phyloP scores from a whole-genome alignment of 2,888 invertebrate genomes.

The Drosophila birchii region DNA sequence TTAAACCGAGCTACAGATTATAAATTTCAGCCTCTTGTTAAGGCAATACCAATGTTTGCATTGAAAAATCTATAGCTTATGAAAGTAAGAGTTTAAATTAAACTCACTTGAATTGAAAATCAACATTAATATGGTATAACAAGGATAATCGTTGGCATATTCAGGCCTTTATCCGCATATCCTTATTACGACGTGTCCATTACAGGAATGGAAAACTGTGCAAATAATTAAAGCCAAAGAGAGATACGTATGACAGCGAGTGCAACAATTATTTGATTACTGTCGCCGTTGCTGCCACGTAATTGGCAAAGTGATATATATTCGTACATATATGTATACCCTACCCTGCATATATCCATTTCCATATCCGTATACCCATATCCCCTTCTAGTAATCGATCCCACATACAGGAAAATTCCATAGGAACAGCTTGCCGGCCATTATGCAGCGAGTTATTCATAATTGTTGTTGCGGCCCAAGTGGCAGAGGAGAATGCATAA shows the following conservation, averaged over 20 bases:
- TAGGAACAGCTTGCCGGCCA: constrained; percentile 59
- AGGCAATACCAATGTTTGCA: neutral
- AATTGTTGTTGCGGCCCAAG: constrained; percentile 78
- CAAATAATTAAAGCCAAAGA: constrained; percentile 67
- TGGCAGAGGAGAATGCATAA: constrained; percentile 77
- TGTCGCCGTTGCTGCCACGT: constrained; percentile 60
- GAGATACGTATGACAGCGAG: constrained; percentile 59
- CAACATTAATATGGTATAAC: constrained; percentile 2
- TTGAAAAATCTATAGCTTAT: neutral
- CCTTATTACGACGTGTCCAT: constrained; percentile 43
- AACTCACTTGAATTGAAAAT: neutral
- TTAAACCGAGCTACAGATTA: neutral
- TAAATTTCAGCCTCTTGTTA: neutral
- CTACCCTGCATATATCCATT: constrained; percentile 1
- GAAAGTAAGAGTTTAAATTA: neutral
- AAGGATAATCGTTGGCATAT: constrained; percentile 29
- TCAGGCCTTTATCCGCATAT: constrained; percentile 29
- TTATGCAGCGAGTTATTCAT: constrained; percentile 74
- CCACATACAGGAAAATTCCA: constrained; percentile 16
- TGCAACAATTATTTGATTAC: constrained; percentile 79
- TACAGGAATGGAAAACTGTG: constrained; percentile 53
- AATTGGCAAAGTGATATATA: constrained; percentile 74
- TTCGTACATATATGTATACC: constrained; percentile 24
- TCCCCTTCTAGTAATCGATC: constrained; percentile 29
- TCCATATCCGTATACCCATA: constrained; percentile 8